Base-by-base conservation (phyloP, 2,888 invertebrate species). In the Eupithecia subumbrata region DNA sequence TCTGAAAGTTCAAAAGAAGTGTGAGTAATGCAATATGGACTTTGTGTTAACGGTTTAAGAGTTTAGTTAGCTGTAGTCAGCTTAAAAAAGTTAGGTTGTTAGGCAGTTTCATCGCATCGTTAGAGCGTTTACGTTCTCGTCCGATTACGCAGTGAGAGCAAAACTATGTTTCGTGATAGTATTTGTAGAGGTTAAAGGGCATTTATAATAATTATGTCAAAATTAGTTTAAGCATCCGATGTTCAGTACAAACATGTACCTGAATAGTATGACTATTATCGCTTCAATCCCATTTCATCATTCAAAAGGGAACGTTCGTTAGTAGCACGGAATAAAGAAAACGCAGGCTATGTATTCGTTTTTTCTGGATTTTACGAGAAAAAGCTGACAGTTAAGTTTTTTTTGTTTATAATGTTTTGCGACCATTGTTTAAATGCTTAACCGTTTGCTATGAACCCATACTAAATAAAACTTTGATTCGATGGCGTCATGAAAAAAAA, bases 1-100 rank as follows among this genome's bases (percentile, higher is more conserved):
- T 88, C 94, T 95, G 86, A 79, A 90, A 91, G 74, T 69, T 64
- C 25, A 64, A 64, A 8, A 64, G 8, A 64, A 64, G 22, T 64
- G 1, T 34, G 9, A 34, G 34, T 1, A 18, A 60, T 56, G 18
- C 25, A 71, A 34, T 72, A 16, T 72, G 40, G 30, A 52, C 43
- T 71, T 22, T 75, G n/a, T 64, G 5, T 9, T 5, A 43, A 64
- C 22, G 34, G 1, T 3, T 52, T 75, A 68, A n/a, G 71, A 52
- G 72, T 69, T 56, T 12, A 40, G 16, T 18, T 22, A 71, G 48
- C 18, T 18, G 71, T 67, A 30, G 30, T 30, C 37, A 43, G 30
- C 34, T 14, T 3, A 8, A 79, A 81, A 66, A 84, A 84, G 82
- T 83, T 84, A 77, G 78, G 77, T 80, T 79, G 78, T 79, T 81